Percentiles rank a stretch among this genome's conserved stretches.
Conservation (phyloP, 2,113 vertebrate species). For the Excalfactoria chinensis region DNA sequence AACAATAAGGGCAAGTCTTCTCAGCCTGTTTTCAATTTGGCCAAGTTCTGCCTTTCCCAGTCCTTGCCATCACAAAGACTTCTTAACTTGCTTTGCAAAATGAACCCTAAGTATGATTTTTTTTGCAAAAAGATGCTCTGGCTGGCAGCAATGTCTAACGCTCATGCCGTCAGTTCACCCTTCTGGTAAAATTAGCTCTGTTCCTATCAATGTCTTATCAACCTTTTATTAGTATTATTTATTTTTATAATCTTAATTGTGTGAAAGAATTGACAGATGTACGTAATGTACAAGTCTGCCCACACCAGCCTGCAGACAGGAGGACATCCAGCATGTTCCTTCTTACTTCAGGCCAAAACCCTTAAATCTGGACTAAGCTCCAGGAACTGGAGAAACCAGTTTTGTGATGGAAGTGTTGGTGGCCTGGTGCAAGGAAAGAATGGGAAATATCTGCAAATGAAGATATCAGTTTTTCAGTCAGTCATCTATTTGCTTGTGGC, state of each 20-base stretch:
- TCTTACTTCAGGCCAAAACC: not conserved
- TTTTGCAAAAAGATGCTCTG: not conserved
- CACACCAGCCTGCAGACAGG: not conserved
- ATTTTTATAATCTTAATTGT: not conserved
- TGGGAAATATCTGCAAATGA: not conserved
- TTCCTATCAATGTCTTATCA: not conserved
- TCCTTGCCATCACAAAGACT: not conserved
- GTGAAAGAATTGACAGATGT: not conserved
- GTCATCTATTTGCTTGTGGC: not conserved
- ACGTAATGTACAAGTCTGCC: not conserved
- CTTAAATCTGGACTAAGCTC: not conserved
- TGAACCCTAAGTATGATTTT: not conserved
- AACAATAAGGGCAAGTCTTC: not conserved
- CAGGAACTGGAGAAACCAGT: not conserved
- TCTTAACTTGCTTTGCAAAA: not conserved
- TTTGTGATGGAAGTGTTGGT: not conserved
- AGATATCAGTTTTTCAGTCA: not conserved
- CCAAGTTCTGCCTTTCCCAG: not conserved
- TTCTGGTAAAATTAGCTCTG: not conserved
- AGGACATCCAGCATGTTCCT: not conserved
- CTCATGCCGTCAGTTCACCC: not conserved
- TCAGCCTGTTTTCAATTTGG: not conserved
- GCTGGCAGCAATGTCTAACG: not conserved
- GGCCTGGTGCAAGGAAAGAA: not conserved
- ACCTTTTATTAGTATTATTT: not conserved